Conservation (phyloP, 2,797 vertebrate species). For the Trachurus trachurus region DNA sequence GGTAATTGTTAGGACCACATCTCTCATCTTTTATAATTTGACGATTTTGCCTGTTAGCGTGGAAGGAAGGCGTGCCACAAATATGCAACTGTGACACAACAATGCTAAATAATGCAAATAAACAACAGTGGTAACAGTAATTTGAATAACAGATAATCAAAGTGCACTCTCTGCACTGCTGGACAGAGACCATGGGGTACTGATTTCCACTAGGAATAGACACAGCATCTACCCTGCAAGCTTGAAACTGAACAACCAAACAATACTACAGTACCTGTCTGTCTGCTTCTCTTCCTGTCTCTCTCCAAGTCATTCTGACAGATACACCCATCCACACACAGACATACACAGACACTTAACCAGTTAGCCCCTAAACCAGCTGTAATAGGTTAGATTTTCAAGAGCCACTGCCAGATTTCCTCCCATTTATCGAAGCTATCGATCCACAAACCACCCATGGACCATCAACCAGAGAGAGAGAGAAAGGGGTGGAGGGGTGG, state of each 20-base stretch:
- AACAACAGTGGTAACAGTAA: slow-evolving; percentile 30
- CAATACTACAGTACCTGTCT: slow-evolving; percentile 11
- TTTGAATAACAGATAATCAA: slow-evolving; percentile 28
- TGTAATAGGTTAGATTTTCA: slow-evolving; percentile 65
- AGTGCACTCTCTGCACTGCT: slow-evolving; percentile 8
- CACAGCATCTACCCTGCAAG: slow-evolving; percentile 19
- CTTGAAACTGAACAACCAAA: slow-evolving; percentile 26
- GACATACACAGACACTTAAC: slow-evolving; percentile 40
- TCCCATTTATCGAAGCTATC: slow-evolving; percentile 72
- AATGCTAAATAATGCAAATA: slow-evolving; percentile 45
- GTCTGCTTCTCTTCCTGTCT: slow-evolving; percentile 30
- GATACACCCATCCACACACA: slow-evolving; percentile 7
- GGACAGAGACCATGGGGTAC: slow-evolving; percentile 25
- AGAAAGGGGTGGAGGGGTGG: slow-evolving; percentile 5
- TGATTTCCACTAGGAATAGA: slow-evolving; percentile 10
- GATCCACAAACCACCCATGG: slow-evolving; percentile 63
- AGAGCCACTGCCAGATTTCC: slow-evolving; percentile 54
- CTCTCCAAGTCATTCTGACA: slow-evolving; percentile 26
- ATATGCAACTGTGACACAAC: slow-evolving; percentile 4
- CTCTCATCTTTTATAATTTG: slow-evolving; percentile 40
- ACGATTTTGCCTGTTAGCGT: slow-evolving; percentile 22
- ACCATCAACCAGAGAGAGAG: slow-evolving; percentile 47
- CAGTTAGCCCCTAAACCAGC: slow-evolving; percentile 55
- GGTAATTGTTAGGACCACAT: slow-evolving; percentile 29
- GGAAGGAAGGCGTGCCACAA: slow-evolving; percentile 16